phyloP scores from a whole-genome alignment of 2,113 vertebrate species.

The Zapus hudsonius region DNA sequence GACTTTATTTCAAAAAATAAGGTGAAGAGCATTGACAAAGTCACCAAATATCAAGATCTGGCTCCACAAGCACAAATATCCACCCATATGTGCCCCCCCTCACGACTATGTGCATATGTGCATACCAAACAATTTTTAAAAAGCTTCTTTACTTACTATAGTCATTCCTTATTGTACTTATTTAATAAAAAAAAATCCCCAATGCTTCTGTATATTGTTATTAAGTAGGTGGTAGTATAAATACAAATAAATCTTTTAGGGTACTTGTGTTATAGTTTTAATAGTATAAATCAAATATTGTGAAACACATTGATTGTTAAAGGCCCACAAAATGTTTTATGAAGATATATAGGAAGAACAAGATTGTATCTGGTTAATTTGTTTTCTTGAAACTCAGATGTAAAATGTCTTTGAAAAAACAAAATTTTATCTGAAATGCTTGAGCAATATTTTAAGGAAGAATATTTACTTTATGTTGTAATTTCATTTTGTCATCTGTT shows the following conservation, averaged over 20 bases:
- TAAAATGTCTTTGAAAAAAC: neutral
- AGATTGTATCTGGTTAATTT: neutral
- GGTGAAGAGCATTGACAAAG: no score
- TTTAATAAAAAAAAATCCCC: neutral
- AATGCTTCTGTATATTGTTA: neutral
- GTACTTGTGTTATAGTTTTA: neutral
- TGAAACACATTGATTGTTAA: neutral
- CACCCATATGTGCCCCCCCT: no score
- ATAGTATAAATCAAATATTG: neutral
- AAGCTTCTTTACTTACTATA: neutral
- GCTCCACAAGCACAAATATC: no score
- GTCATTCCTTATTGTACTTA: neutral
- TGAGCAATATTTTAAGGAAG: neutral
- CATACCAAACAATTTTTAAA: neutral
- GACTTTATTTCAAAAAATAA: no score
- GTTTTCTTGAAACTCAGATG: neutral
- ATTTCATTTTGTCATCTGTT: neutral
- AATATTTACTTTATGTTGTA: conserved; percentile 14
- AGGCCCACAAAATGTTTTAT: neutral
- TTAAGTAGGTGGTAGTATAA: neutral
- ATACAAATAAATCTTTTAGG: neutral
- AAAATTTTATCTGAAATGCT: conserved; percentile 25
- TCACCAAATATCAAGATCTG: no score
- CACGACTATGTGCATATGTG: no score
- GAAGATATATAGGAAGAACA: neutral